Conservation (phyloP, 2,888 invertebrate species). For the Cordilura impudica region DNA sequence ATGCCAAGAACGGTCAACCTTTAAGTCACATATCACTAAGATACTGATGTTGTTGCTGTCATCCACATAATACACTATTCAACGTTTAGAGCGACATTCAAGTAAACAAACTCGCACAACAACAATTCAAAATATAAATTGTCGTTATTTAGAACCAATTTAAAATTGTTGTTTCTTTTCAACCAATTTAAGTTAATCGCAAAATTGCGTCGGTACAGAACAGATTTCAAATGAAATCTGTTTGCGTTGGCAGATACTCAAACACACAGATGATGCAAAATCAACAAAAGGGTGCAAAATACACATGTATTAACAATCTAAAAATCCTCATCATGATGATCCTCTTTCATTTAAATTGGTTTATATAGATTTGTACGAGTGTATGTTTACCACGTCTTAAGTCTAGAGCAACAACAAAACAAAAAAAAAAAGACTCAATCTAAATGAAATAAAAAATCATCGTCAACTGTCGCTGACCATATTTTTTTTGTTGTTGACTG, state of each 20-base stretch:
- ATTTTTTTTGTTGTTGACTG: constrained; percentile 15
- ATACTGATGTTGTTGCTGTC: constrained; percentile 8
- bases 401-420: constrained; percentile 9
- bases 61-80: background rate
- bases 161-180: constrained; percentile 14
- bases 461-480: constrained; percentile 41
- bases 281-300: background rate
- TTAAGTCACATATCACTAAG: constrained; percentile 38
- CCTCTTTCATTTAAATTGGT: constrained; percentile 42
- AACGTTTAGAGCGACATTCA: background rate
- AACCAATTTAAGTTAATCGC: constrained; percentile 65
- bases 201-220: constrained; percentile 14
- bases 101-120: constrained; percentile 3
- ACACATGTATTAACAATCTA: background rate
- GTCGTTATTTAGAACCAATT: constrained; percentile 56
- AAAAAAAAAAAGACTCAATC: constrained; percentile 6
- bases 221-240: constrained; percentile 18
- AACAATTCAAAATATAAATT: constrained; percentile 49
- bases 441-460: constrained; percentile 19
- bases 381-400: background rate
- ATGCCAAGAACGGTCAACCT: constrained; percentile 39
- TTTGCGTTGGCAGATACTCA: constrained; percentile 19
- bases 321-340: constrained; percentile 29
- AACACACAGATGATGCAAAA: background rate
- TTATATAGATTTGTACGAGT: background rate